phyloP scores from a whole-genome alignment of 2,797 vertebrate species.

The Arrhamphus sclerolepis region DNA sequence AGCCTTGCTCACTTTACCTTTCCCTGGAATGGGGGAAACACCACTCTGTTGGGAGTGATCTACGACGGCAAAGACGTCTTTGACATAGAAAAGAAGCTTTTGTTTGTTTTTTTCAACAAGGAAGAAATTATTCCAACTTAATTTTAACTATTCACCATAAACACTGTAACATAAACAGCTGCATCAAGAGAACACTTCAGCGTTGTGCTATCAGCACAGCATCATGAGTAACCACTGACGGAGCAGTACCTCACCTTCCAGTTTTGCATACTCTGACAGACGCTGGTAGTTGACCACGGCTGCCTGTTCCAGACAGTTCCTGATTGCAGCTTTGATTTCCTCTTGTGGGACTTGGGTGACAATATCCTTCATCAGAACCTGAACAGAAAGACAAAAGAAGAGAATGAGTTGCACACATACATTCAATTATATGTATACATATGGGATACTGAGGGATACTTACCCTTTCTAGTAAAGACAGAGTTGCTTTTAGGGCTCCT shows the following conservation, averaged over 20 bases:
- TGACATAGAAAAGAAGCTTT: no score
- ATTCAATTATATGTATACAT: no score
- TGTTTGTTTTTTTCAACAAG: no score
- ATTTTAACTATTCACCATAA: no score
- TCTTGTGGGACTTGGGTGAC: conserved; percentile 96
- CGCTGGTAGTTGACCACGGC: conserved; percentile 97
- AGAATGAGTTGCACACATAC: no score
- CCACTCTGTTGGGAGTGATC: no score
- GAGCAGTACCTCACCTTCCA: conserved; percentile 88
- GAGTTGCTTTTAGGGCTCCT: conserved; percentile 95
- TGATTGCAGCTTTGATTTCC: conserved; percentile 95
- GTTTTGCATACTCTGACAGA: conserved; percentile 97
- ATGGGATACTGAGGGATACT: no score
- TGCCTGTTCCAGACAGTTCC: conserved; percentile 97
- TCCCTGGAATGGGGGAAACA: no score
- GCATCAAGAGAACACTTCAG: background rate
- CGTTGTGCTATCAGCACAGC: background rate
- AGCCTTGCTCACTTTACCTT: no score
- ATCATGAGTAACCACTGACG: background rate
- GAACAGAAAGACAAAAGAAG: conserved; percentile 2
- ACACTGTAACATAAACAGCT: background rate
- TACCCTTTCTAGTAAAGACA: conserved; percentile 96
- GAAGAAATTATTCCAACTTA: no score
- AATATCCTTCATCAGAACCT: conserved; percentile 99
- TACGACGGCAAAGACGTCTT: no score